Evolutionary conservation across 2,888 invertebrate species (phyloP).

Genomic region (Prenolepis imparis): DNA sequence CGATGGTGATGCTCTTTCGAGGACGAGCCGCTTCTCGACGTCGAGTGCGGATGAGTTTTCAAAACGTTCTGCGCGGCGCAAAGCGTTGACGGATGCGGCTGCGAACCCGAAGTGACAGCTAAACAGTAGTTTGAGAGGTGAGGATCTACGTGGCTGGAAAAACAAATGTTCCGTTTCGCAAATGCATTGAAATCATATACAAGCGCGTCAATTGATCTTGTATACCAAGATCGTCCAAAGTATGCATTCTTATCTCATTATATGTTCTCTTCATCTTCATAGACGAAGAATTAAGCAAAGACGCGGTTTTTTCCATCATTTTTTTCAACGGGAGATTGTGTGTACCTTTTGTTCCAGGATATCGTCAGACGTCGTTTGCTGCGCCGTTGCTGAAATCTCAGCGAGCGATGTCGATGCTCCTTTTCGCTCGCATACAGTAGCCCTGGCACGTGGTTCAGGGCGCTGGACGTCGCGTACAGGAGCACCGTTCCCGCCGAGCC

Average conservation of each 20-base stretch:
- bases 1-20: slow-evolving; percentile 77
- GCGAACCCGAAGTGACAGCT: slow-evolving; percentile 83
- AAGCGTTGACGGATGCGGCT: slow-evolving; percentile 83
- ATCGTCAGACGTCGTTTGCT: slow-evolving; percentile 83
- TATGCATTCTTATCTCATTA: not conserved
- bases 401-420: slow-evolving; percentile 77
- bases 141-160: slow-evolving; percentile 82
- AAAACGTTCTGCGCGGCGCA: slow-evolving; percentile 84
- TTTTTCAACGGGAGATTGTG: not conserved
- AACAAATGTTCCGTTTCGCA: slow-evolving; percentile 41
- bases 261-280: no score
- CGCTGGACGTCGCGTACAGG: slow-evolving; percentile 83
- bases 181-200: not conserved
- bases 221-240: not conserved
- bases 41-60: slow-evolving; percentile 74
- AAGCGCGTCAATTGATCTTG: not conserved
- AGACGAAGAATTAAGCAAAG: no score
- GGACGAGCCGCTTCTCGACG: slow-evolving; percentile 61
- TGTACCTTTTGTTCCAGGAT: slow-evolving; percentile 85
- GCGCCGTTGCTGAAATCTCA: slow-evolving; percentile 83
- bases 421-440: slow-evolving; percentile 69
- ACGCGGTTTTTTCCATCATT: no score
- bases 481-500: slow-evolving; percentile 79
- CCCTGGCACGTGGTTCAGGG: slow-evolving; percentile 78
- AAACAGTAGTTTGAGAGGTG: slow-evolving; percentile 84